Percentiles rank a stretch among this genome's conserved stretches.
These are phyloP conservation scores for Notarius quadriscutis DNA, from an alignment of 2,113 vertebrate species.

Conservation along the genomic window DNA sequence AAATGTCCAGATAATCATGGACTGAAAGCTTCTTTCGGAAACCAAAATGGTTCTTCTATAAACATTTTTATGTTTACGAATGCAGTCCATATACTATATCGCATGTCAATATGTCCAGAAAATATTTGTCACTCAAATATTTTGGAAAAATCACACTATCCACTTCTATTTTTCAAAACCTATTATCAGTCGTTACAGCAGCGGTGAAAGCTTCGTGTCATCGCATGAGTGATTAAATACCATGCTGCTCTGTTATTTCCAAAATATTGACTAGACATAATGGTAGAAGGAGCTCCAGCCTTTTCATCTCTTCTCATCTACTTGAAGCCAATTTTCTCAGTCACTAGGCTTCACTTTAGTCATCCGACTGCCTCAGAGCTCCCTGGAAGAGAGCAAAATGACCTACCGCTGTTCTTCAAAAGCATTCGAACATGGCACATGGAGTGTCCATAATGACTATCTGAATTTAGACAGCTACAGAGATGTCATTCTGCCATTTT, in stretches of 20 bases:
- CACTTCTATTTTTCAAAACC: slow-evolving; percentile 46
- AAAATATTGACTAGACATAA: slow-evolving; percentile 47
- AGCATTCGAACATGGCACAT: slow-evolving; percentile 20
- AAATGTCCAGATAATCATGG: neutral
- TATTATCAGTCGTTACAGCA: slow-evolving; percentile 50
- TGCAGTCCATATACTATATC: neutral
- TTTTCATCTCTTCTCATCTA: slow-evolving; percentile 44
- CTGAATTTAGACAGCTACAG: slow-evolving; percentile 27
- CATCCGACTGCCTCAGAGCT: slow-evolving; percentile 18
- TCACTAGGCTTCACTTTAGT: slow-evolving; percentile 48
- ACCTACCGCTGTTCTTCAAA: slow-evolving; percentile 39
- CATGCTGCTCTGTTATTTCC: slow-evolving; percentile 38
- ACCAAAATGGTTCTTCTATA: neutral
- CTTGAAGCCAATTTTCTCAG: slow-evolving; percentile 47
- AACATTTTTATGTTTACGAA: neutral
- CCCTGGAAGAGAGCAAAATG: slow-evolving; percentile 41
- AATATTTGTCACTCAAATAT: slow-evolving; percentile 21
- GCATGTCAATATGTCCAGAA: neutral
- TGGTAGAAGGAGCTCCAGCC: slow-evolving; percentile 23
- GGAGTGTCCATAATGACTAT: slow-evolving; percentile 39
- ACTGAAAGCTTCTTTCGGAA: neutral
- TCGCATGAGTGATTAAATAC: slow-evolving; percentile 38
- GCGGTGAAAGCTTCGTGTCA: slow-evolving; percentile 28
- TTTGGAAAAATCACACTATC: slow-evolving; percentile 26
- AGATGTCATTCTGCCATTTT: slow-evolving; percentile 32